phyloP scores from a whole-genome alignment of 92 coral and sea anemone genomes.

The Epizoanthus scotinus region DNA sequence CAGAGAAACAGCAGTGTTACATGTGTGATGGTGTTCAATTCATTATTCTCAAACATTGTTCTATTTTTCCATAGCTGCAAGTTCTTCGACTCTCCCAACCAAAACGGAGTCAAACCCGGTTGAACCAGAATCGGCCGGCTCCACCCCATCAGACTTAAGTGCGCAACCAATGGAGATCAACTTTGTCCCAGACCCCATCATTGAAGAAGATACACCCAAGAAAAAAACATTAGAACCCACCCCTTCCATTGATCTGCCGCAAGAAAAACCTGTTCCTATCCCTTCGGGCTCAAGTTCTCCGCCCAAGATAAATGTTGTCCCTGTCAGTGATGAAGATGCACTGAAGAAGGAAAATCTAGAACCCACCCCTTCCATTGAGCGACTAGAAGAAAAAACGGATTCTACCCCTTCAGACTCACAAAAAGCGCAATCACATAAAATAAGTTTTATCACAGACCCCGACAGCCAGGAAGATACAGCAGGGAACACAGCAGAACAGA shows the following conservation, averaged over 20 bases:
- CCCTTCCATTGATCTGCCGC: background rate
- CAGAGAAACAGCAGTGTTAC: too few species aligned
- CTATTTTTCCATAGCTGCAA: background rate
- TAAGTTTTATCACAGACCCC: too few species aligned
- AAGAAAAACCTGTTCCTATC: background rate
- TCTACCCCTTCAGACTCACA: background rate
- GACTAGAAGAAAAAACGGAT: background rate
- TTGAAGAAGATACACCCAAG: background rate
- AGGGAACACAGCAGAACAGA: background rate
- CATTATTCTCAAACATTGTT: background rate
- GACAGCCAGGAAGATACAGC: background rate
- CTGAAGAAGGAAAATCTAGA: background rate
- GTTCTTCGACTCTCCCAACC: background rate
- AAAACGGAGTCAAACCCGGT: background rate
- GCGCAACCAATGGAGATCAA: slow-evolving; percentile 16
- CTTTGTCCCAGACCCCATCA: slow-evolving; percentile 38
- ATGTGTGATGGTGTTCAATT: too few species aligned
- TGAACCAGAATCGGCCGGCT: background rate
- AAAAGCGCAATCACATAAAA: background rate
- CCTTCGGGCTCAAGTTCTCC: background rate
- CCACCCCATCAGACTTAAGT: background rate
- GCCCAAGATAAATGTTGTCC: slow-evolving; percentile 26
- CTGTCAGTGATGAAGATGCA: background rate
- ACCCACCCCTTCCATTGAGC: background rate
- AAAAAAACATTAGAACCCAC: background rate